phyloP scores from a whole-genome alignment of 2,113 vertebrate species.

The Aspiorhynchus laticeps region DNA sequence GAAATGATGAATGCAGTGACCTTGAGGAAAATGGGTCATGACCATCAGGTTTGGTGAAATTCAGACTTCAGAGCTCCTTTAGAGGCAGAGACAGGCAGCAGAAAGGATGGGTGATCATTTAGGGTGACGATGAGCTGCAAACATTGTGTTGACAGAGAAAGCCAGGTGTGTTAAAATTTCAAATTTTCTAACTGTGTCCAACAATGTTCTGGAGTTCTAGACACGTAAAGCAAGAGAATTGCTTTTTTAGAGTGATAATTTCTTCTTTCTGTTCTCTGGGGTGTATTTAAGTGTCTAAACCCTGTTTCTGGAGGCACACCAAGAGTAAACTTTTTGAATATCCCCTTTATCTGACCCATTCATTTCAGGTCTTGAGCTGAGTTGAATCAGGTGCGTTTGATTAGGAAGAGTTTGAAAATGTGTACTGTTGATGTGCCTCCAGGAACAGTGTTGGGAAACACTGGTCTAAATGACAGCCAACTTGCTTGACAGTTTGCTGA shows the following conservation, averaged over 20 bases:
- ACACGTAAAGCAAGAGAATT: not conserved
- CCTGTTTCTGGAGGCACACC: not conserved
- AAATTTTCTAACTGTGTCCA: not conserved
- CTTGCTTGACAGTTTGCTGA: not conserved
- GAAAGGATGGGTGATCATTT: not conserved
- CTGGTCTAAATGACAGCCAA: not conserved
- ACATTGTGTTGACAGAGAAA: not conserved
- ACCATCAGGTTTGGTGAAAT: not conserved
- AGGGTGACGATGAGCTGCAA: not conserved
- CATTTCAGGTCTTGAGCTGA: not conserved
- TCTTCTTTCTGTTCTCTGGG: too few species aligned
- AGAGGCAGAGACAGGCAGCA: not conserved
- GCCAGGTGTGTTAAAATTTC: not conserved
- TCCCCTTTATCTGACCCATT: not conserved
- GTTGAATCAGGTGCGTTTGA: not conserved
- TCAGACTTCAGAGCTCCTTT: not conserved
- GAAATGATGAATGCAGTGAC: not conserved
- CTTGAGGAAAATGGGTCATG: conserved; percentile 4
- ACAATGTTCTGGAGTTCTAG: not conserved
- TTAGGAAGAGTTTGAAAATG: not conserved
- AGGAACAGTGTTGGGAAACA: not conserved
- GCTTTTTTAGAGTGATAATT: not conserved
- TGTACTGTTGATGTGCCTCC: not conserved
- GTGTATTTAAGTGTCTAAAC: not conserved
- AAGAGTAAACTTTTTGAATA: not conserved